phyloP scores from a whole-genome alignment of 2,888 invertebrate genomes.

The Eilema griseolum region DNA sequence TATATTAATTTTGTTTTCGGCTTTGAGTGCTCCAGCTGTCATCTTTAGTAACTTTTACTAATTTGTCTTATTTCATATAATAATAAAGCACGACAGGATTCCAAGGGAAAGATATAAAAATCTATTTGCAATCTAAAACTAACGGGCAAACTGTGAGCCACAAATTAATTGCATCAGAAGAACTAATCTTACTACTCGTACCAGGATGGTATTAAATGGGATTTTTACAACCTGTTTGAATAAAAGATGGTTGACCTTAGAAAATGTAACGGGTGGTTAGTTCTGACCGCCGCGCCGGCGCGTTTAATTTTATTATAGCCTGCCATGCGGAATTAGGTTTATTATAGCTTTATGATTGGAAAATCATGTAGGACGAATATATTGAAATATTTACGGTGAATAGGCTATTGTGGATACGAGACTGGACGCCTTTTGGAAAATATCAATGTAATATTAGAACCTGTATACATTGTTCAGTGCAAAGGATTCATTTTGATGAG shows the following conservation, averaged over 20 bases:
- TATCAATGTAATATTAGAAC: background rate
- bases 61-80: too few relatives aligned
- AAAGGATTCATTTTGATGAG: background rate
- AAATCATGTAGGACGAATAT: constrained; percentile 14
- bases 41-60: too few relatives aligned
- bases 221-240: constrained; percentile 49
- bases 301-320: constrained; percentile 27
- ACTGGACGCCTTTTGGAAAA: background rate
- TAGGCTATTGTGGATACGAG: background rate
- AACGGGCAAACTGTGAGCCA: background rate
- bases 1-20: too few relatives aligned
- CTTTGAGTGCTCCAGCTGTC: too few relatives aligned
- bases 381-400: constrained; percentile 11
- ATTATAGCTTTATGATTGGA: constrained; percentile 10
- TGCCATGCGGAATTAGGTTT: constrained; percentile 18
- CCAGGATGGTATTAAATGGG: constrained; percentile 39
- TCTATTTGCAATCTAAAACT: background rate
- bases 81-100: background rate
- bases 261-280: constrained; percentile 34
- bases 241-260: constrained; percentile 39
- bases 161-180: constrained; percentile 4
- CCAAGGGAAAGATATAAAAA: background rate
- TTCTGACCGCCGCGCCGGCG: constrained; percentile 19
- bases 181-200: background rate
- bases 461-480: background rate